Evolutionary conservation across 2,888 invertebrate species (phyloP).

Genomic region (Plutella xylostella): DNA sequence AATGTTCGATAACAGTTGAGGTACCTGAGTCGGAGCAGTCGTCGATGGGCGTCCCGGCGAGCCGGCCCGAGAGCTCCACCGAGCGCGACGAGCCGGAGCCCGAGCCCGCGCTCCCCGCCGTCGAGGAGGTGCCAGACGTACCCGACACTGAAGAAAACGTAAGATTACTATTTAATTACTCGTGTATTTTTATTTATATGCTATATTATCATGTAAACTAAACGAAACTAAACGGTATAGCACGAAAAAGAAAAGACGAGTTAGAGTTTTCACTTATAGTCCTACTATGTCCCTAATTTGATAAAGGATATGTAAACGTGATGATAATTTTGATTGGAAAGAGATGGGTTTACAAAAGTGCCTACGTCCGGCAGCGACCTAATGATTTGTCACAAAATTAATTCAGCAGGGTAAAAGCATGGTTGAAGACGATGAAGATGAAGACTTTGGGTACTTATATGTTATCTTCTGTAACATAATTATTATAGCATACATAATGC

Average conservation of each 20-base stretch:
- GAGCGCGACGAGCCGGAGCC: neutral
- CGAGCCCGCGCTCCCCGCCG: neutral
- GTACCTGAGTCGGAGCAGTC: neutral
- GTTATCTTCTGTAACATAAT: neutral
- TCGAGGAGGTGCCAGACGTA: neutral
- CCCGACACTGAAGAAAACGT: neutral
- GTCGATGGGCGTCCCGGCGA: neutral
- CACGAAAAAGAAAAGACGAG: no score
- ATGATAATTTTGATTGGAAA: no score
- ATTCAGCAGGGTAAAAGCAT: no score
- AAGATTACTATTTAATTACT: neutral
- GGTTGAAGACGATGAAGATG: no score
- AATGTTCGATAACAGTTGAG: neutral
- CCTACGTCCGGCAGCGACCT: no score
- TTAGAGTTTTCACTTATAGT: no score
- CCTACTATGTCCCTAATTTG: no score
- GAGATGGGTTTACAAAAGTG: no score
- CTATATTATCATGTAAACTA: neutral
- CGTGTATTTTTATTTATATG: neutral
- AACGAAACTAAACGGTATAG: no score
- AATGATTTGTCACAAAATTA: no score
- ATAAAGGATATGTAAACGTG: no score
- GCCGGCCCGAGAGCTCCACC: neutral
- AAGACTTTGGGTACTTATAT: no score
- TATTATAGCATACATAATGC: neutral